Percentiles rank a stretch among this genome's conserved stretches.
phyloP scores from a whole-genome alignment of 2,888 invertebrate genomes.

The Laspeyria flexula region DNA sequence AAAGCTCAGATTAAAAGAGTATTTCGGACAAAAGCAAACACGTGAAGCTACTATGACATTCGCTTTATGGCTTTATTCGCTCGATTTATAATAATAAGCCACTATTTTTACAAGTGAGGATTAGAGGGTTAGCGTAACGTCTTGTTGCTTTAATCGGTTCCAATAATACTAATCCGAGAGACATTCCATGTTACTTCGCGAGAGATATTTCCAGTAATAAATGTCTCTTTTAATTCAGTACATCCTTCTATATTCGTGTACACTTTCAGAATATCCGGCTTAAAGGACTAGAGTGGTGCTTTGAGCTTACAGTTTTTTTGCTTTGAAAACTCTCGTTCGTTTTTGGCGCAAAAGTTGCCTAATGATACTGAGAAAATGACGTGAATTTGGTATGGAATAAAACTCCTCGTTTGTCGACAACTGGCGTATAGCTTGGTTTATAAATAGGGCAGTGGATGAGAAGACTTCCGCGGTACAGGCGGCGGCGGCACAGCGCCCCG shows the following conservation, averaged over 20 bases:
- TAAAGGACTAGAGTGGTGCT: constrained; percentile 19
- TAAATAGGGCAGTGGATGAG: constrained; percentile 75
- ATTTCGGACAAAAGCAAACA: constrained; percentile 25
- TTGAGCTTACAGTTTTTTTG: constrained; percentile 12
- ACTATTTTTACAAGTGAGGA: constrained; percentile 21
- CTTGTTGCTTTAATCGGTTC: constrained; percentile 14
- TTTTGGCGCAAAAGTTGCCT: constrained; percentile 27
- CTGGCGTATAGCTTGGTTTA: constrained; percentile 47
- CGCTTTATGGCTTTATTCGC: constrained; percentile 26
- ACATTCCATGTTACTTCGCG: constrained; percentile 15
- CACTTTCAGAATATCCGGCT: constrained; percentile 30
- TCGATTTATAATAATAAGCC: constrained; percentile 18
- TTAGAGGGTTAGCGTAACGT: constrained; percentile 14
- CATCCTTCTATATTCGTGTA: constrained; percentile 24
- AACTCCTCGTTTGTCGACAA: constrained; percentile 26
- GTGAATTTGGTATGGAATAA: constrained; percentile 28
- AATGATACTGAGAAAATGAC: constrained; percentile 31
- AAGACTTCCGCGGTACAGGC: constrained; percentile 67
- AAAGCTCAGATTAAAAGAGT: constrained; percentile 32
- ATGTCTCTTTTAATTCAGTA: constrained; percentile 27
- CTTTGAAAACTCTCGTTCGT: constrained; percentile 9
- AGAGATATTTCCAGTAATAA: constrained; percentile 33
- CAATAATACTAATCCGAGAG: constrained; percentile 14
- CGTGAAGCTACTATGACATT: constrained; percentile 16
- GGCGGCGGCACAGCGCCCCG: constrained; percentile 57